Base-by-base conservation (phyloP, 2,113 vertebrate species). In the Myotis brandtii region DNA sequence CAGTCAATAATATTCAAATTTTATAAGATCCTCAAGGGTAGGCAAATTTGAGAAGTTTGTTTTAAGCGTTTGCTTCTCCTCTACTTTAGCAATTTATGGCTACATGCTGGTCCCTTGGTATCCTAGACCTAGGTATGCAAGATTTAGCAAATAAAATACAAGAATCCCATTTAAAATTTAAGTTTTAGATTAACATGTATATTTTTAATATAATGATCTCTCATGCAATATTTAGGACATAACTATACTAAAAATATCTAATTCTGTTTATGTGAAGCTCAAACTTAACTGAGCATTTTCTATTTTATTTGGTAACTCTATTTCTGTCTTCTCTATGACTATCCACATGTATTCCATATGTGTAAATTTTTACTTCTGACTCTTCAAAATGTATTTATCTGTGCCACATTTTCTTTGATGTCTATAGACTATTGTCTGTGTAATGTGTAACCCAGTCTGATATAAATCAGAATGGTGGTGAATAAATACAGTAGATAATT, bases 401-500 rank as follows among this genome's bases (percentile, higher is more conserved):
- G 18, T 81, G 3, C 17, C 37, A 56, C 18, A 82, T 40, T 82
- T 82, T 92, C 48, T 67, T 82, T 87, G 48, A 81, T 18, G 5
- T 14, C 32, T 75, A 8, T 67, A 14, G 59, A 4, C 59, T 81
- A 32, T 54, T 80, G 7, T 46, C 21, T 66, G 40, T 25, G 3
- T 64, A 20, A 77, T 34, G 14, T 95, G 5, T 67, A 76, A 40
- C 52, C 20, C 25, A 79, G 18, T 34, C 20, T 59, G 6, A 20
- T 79, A 34, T 72, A 62, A 79, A 43, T 70, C 10, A 91, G 30
- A 52, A 80, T 34, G 27, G 34, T n/a, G 6, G 9, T 34, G 34
- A 75, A 88, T 92, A 92, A 82, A 75, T 21, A 7, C 54, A 95
- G 48, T 27, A 75, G 18, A 92, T 76, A 56, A 82, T 56, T 56